Evolutionary conservation across 2,113 vertebrate genomes (phyloP).

Genomic region (Trogon melanurus): DNA sequence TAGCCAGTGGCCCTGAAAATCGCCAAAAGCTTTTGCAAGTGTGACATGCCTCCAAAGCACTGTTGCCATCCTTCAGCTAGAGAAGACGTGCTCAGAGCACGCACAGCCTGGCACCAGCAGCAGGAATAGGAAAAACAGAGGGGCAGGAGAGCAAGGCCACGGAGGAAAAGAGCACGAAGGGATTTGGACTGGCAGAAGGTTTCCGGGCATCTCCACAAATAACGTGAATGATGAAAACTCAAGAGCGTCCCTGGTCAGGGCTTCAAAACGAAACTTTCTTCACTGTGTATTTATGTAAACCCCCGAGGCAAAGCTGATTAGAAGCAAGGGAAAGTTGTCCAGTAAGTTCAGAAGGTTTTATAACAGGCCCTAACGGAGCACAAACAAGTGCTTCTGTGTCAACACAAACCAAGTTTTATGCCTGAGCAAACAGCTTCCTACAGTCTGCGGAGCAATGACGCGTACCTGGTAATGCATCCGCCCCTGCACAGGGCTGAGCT

Average conservation of each 20-base stretch:
- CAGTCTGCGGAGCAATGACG: background rate
- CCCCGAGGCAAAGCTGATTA: background rate
- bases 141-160: background rate
- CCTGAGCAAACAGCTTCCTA: conserved; percentile 29
- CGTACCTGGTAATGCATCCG: background rate
- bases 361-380: background rate
- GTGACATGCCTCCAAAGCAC: background rate
- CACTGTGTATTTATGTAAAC: background rate
- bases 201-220: background rate
- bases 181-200: background rate
- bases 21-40: background rate
- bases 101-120: background rate
- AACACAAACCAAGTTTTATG: background rate
- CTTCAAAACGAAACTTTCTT: background rate
- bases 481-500: conserved; percentile 16
- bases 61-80: background rate
- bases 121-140: background rate
- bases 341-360: background rate
- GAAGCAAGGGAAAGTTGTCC: background rate
- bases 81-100: background rate
- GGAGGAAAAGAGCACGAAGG: background rate
- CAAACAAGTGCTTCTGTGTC: background rate
- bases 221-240: background rate
- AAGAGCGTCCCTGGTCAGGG: background rate
- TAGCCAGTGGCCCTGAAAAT: background rate